A percentile compares a stretch with the other conserved stretches of the same genome.
These are phyloP conservation scores for Sebastes matsubarae DNA, from an alignment of 2,797 vertebrate genomes.

Conservation along the genomic window DNA sequence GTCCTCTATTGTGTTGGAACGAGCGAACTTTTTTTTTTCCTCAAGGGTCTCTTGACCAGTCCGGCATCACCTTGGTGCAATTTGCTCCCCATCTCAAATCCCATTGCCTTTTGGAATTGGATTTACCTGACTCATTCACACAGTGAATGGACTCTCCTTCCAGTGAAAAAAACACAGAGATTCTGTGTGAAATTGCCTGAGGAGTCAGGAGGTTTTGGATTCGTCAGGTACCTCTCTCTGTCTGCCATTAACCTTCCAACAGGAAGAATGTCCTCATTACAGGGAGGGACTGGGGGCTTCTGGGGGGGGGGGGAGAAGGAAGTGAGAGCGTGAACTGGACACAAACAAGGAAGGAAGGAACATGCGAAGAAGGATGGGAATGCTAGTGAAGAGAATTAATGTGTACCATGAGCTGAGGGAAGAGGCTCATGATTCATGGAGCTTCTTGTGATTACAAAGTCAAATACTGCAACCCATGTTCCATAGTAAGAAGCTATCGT, in stretches of 20 bases:
- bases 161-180: constrained; percentile 62
- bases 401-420: not conserved
- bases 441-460: constrained; percentile 1
- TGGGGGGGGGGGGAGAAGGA: not conserved
- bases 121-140: constrained; percentile 86
- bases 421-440: not conserved
- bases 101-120: constrained; percentile 88
- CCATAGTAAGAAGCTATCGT: not conserved
- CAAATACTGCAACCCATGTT: not conserved
- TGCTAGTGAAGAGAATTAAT: not conserved
- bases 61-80: constrained; percentile 82
- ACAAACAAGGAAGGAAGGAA: constrained; percentile 33
- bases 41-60: constrained; percentile 84
- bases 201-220: constrained; percentile 75
- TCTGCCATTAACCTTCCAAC: constrained; percentile 82
- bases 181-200: constrained; percentile 84
- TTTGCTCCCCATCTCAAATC: constrained; percentile 86
- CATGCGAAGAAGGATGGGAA: constrained; percentile 24
- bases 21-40: constrained; percentile 68
- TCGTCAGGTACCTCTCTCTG: constrained; percentile 67
- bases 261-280: constrained; percentile 83
- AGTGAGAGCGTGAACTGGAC: constrained; percentile 14
- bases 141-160: constrained; percentile 80
- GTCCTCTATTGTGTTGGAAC: constrained; percentile 79
- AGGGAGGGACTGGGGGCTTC: constrained; percentile 26